Base-by-base conservation (phyloP, 2,797 vertebrate species). In the Scleropages formosus region DNA sequence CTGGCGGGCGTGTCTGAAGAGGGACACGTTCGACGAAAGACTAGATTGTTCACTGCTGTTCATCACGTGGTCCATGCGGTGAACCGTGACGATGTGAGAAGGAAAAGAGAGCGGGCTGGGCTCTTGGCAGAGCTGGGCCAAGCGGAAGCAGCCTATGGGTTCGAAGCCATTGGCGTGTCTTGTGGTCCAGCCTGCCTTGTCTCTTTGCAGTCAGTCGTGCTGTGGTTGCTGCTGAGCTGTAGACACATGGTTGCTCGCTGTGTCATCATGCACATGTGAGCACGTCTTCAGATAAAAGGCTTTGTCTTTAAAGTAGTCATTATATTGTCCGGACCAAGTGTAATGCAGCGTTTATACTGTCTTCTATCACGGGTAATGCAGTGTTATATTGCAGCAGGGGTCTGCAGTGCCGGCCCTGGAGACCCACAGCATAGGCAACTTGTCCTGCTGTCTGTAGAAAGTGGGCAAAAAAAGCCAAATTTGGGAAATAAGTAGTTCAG, bases 1-100 rank as follows among this genome's bases (percentile, higher is more conserved):
- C 18, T 67, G 66, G 68, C 63, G 73, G 72, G 75, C 79, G 72
- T 74, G 63, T 53, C 74, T 78, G 26, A 75, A 53, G 44, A 51
- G 65, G 20, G 24, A 4, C 24, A 26, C 53, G 69, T 53, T 51
- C 53, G 22, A 0, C 13, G 15, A 61, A 8, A 60, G 20, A 69
- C 4, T 49, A 24, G 64, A 53, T 66, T 39, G 31, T 39, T 39
- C 31, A 39, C 2, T 39, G 31, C 31, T 39, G 31, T 39, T 39
- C 6, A 39, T 39, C 31, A 53, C 31, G 22, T 51, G 22, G 39
- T 44, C 27, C 44, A 64, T n/a, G 12, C 47, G 18, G n/a, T 66
- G 63, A 46, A 66, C 26, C 10, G 66, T 8, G 53, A 66, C 20
- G 56, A 74, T 26, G 31, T 24, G 56, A 24, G 47, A 44, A 39